These are phyloP conservation scores for Ammospiza caudacuta DNA, from an alignment of 2,113 vertebrate genomes.

Conservation along the genomic window DNA sequence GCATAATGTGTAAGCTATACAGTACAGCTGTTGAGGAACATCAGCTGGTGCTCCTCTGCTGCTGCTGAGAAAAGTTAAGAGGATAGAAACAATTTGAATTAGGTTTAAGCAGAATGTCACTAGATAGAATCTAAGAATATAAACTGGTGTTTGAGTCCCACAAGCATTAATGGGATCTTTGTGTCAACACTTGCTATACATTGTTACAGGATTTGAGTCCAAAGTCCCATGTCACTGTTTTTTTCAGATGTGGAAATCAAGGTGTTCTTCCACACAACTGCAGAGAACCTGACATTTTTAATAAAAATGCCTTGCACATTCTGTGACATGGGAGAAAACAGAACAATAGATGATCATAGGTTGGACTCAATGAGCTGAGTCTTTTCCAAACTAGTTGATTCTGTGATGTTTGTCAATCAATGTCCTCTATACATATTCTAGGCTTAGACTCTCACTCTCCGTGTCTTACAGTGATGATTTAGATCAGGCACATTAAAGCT, in stretches of 20 bases:
- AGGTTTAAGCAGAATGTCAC: background rate
- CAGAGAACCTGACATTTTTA: background rate
- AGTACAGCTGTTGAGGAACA: no score
- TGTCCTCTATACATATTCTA: fast-evolving
- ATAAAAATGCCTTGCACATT: background rate
- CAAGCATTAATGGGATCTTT: background rate
- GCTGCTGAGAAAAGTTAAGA: background rate
- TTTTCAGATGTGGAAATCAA: background rate
- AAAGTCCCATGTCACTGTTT: background rate
- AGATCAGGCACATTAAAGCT: background rate
- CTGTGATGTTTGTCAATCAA: background rate
- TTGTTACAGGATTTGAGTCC: background rate
- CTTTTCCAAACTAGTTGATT: background rate
- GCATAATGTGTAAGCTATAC: background rate
- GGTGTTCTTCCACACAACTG: background rate
- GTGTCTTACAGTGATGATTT: background rate
- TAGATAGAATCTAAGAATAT: background rate
- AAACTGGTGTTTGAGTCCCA: background rate
- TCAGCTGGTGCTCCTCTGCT: background rate
- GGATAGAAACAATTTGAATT: background rate
- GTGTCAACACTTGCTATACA: background rate
- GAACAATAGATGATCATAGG: background rate
- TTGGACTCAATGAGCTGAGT: background rate
- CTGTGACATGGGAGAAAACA: background rate
- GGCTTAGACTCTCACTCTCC: background rate